Base-by-base conservation (phyloP, 2,113 vertebrate genomes). In the Engraulis encrasicolus region DNA sequence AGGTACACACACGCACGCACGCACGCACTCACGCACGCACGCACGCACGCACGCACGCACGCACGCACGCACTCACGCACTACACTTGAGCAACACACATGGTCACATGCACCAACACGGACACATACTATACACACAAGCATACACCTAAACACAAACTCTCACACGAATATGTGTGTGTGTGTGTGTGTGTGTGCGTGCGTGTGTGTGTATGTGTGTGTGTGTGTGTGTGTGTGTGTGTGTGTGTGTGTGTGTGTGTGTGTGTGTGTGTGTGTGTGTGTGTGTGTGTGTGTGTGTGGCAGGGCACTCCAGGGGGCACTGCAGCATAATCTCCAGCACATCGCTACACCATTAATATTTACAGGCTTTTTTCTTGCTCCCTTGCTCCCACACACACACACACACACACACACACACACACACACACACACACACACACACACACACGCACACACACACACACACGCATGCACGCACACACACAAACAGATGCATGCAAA, bases 271-370 rank as follows among this genome's bases (percentile, higher is more conserved):
- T n/a, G n/a, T n/a, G n/a, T n/a, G n/a, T n/a, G n/a, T n/a, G n/a
- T n/a, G n/a, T n/a, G n/a, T n/a, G n/a, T n/a, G n/a, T n/a, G n/a
- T n/a, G n/a, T n/a, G n/a, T 45, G 40, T 45, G 9, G 9, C 40
- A 45, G 4, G 3, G 4, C 40, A 9, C 40, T 5, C 40, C 40
- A 45, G 40, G 40, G 9, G 9, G 40, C 40, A 45, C 40, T 45
- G 4, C 40, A 45, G 40, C 9, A 9, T 9, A 45, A 45, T 3
- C 40, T 45, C 9, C 40, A 45, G 4, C 9, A 45, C 40, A 45
- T 45, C 40, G 40, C 40, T 45, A 45, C 3, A 9, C 9, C 38
- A 88, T 88, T 79, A 86, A 88, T 88, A 86, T 82, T 86, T n/a
- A n/a, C 40, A 3, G 9, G 9, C 40, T 45, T 45, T 3, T 87